Conservation (phyloP, 92 coral and sea anemone genomes). For the Heliopora coerulea region DNA sequence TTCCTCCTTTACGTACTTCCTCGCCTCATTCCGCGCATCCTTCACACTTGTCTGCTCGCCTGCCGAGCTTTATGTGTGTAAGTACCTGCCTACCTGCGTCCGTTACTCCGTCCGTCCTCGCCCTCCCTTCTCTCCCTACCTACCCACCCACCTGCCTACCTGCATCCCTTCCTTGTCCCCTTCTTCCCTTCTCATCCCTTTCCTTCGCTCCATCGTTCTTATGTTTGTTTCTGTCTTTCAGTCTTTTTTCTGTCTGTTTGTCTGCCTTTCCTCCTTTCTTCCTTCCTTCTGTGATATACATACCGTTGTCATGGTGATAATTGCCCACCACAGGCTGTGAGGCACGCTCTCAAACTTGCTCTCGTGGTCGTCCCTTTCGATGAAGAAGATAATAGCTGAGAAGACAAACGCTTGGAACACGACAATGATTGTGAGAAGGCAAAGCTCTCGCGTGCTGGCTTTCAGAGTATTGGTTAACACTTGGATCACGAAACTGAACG, state of each 20-base stretch:
- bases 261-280: not conserved
- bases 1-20: not conserved
- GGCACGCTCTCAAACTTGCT: slow-evolving; percentile 84
- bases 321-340: slow-evolving; percentile 98
- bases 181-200: not conserved
- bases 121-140: not conserved
- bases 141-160: not conserved
- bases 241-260: no score
- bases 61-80: no score
- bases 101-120: not conserved
- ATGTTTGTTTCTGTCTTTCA: no score
- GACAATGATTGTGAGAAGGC: slow-evolving; percentile 75
- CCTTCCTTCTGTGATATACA: not conserved
- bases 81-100: not conserved
- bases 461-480: slow-evolving; percentile 93
- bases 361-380: slow-evolving; percentile 66
- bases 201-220: no score
- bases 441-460: slow-evolving; percentile 87
- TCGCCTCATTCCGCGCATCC: not conserved
- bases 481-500: slow-evolving; percentile 86
- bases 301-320: slow-evolving; percentile 99
- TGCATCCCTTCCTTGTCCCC: not conserved
- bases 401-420: slow-evolving; percentile 90
- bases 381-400: slow-evolving; percentile 82
- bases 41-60: not conserved